A percentile compares a stretch with the other conserved stretches of the same genome.
phyloP scores from a whole-genome alignment of 1,140 invertebrate genomes.

The Akabosia matsudoensis region DNA sequence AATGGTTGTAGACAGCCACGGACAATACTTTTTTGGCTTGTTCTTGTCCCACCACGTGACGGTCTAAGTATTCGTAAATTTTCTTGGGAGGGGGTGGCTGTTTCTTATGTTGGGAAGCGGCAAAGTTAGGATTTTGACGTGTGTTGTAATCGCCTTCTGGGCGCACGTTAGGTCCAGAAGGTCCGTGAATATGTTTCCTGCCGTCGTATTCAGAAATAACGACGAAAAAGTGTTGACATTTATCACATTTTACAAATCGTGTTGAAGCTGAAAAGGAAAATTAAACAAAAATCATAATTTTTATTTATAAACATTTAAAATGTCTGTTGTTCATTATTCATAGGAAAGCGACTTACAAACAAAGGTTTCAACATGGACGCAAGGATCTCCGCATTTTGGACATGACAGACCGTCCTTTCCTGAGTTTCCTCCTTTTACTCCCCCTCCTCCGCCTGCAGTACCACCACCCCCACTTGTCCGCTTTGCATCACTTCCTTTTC shows the following conservation, averaged over 20 bases:
- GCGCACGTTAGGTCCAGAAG: slow-evolving; percentile 11
- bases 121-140: slow-evolving; percentile 61
- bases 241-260: slow-evolving; percentile 95
- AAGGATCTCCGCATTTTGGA: slow-evolving; percentile 92
- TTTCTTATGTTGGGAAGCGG: slow-evolving; percentile 63
- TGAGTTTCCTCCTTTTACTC: slow-evolving; percentile 24
- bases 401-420: slow-evolving; percentile 69
- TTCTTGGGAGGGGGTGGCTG: slow-evolving; percentile 91
- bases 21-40: slow-evolving; percentile 97
- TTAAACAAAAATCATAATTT: neutral
- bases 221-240: slow-evolving; percentile 97
- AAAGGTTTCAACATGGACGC: slow-evolving; percentile 93
- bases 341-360: slow-evolving; percentile 77
- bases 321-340: neutral
- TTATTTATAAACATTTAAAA: neutral
- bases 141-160: slow-evolving; percentile 4
- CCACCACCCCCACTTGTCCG: slow-evolving; percentile 25
- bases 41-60: slow-evolving; percentile 84
- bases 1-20: slow-evolving; percentile 98
- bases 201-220: slow-evolving; percentile 85
- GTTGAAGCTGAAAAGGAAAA: slow-evolving; percentile 64
- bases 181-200: slow-evolving; percentile 46
- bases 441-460: slow-evolving; percentile 5
- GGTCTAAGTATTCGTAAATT: slow-evolving; percentile 46
- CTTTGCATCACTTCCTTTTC: slow-evolving; percentile 34